Evolutionary conservation across 64 coral and sea anemone species (phyloP).

Genomic region (Porites lutea): DNA sequence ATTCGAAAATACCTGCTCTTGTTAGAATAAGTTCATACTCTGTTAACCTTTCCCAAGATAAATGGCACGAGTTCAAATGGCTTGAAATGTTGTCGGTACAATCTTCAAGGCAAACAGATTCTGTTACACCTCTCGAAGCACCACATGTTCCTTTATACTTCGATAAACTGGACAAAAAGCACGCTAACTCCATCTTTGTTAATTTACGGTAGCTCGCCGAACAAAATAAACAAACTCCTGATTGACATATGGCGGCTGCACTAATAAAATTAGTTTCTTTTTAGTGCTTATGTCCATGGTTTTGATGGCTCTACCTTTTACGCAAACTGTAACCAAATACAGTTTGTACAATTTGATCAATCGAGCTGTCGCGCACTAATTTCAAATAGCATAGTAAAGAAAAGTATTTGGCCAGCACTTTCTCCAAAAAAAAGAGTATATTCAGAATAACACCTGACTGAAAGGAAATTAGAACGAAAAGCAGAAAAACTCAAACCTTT

Average conservation of each 20-base stretch:
- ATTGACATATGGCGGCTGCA: too few species aligned
- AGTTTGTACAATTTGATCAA: conserved; percentile 12
- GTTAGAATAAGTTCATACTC: background rate
- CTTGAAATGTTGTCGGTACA: background rate
- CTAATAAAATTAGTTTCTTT: background rate
- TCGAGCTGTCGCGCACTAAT: background rate
- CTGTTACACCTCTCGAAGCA: background rate
- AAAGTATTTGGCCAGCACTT: background rate
- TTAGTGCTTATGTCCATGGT: background rate
- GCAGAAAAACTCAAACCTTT: conserved; percentile 2
- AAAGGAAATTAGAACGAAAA: background rate
- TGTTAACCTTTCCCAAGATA: background rate
- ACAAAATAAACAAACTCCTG: background rate
- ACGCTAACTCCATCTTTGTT: background rate
- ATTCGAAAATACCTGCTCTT: conserved; percentile 6
- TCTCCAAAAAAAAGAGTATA: background rate
- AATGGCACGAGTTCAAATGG: background rate
- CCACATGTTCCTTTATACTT: background rate
- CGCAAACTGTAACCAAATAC: background rate
- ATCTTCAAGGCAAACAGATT: background rate
- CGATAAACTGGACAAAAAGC: background rate
- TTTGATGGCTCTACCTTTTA: background rate
- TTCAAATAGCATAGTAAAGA: background rate
- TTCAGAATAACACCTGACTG: background rate
- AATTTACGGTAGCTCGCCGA: background rate